Base-by-base conservation (phyloP, 2,797 vertebrate genomes). In the Coregonus sp. region DNA sequence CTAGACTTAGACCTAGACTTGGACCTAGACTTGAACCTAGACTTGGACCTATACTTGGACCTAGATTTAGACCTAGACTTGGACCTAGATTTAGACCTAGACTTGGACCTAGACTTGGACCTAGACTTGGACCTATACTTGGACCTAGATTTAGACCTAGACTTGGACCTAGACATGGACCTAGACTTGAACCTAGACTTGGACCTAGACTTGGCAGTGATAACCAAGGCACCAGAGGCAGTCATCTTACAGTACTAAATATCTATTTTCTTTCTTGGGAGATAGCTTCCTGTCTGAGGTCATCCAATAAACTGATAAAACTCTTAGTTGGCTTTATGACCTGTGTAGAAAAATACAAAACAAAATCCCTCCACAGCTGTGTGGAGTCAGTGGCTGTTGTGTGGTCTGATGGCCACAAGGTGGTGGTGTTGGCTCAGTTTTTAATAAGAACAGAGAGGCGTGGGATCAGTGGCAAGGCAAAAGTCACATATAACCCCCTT, bases 211-310 rank as follows among this genome's bases (percentile, higher is more conserved):
- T 47, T 47, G 40, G 9, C 40, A 47, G 2, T 47, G 12, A 92
- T 90, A 90, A 92, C 86, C 88, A 96, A 97, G 95, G 96, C 97
- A 96, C 95, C 82, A 59, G 87, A n/a, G 81, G 47, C 1, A 47
- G 84, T 85, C 70, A 74, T 47, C 77, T 71, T 85, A 76, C 50
- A n/a, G 56, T 59, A 78, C 73, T 85, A 77, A 61, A 20, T 47
- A 52, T 5, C 20, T 15, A 14, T 37, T 31, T 73, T 2, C 69
- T 69, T 75, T 80, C 69, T 50, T 81, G n/a, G 40, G 0, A 5
- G 66, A 75, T 75, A 71, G 12, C 15, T 70, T 77, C 29, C 79
- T 79, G 71, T 72, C 72, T 3, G 65, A 79, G 15, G 63, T 72
- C 25, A 29, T 82, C 77, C 72, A 75, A 56, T 5, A 76, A 77